Base-by-base conservation (phyloP, 2,797 vertebrate genomes). In the Gymnoscopelus braueri region DNA sequence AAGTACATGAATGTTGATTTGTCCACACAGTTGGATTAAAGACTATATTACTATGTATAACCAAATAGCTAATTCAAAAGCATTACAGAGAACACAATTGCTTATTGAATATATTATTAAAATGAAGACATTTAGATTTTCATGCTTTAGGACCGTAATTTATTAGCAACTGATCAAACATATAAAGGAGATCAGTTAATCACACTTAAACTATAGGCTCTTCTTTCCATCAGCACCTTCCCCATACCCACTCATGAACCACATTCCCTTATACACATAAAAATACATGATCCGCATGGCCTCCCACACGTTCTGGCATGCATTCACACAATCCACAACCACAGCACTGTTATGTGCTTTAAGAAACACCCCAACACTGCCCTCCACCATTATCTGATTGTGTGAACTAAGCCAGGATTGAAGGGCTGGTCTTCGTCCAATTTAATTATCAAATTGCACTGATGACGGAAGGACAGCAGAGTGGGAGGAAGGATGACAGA, bases 161-260 rank as follows among this genome's bases (percentile, higher is more conserved):
- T 29, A 29, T 7, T 8, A 60, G 8, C 24, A 12, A 67, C 47
- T 74, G 44, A 52, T 49, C 56, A 59, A 67, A 75, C 61, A 72
- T 74, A 63, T 67, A 35, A 54, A 51, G 58, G 74, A 82, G 51
- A 64, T 59, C 63, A 49, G 62, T 69, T 88, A 87, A 89, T 90
- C 87, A 72, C 81, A 60, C 71, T 78, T 72, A 75, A 78, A 82
- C 58, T 23, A 55, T 29, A 74, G 23, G 49, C 24, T 4, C 58
- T 62, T 79, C 14, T 69, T 47, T 71, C 53, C 71, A 69, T 76
- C 70, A 64, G 54, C 50, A 72, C 67, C 76, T 74, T 80, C 74
- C 15, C 6, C 24, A 14, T 26, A 39, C 44, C 19, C 19, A 58
- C 19, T 58, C 7, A 54, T 23, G 15, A 4, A 26, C 59, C 74